These are phyloP conservation scores for Watsonalla binaria DNA, from an alignment of 2,888 invertebrate species.

Conservation along the genomic window DNA sequence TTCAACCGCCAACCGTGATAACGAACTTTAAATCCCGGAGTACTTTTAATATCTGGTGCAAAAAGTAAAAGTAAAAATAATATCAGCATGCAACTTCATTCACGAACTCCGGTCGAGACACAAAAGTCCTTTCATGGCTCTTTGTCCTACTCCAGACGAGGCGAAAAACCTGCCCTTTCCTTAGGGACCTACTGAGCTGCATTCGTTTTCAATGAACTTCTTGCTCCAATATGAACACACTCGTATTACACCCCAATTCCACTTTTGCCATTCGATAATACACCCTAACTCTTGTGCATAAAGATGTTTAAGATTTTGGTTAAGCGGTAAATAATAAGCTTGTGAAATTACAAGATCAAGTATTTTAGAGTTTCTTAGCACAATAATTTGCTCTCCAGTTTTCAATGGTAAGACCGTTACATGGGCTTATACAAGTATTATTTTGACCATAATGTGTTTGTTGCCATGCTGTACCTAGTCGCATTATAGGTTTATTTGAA, in stretches of 20 bases:
- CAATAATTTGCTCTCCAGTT: conserved; percentile 33
- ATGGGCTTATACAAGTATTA: conserved; percentile 32
- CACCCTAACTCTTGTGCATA: conserved; percentile 4
- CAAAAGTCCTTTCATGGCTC: conserved; percentile 58
- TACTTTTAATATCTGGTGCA: neutral
- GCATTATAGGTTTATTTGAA: conserved; percentile 2
- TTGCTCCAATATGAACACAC: conserved; percentile 44
- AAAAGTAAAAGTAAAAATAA: conserved; percentile 1
- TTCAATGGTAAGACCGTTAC: conserved; percentile 64
- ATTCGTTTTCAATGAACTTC: conserved; percentile 70
- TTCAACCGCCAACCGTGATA: no score
- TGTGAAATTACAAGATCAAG: conserved; percentile 41
- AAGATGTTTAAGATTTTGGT: neutral
- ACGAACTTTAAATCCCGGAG: neutral
- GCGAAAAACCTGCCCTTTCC: conserved; percentile 55
- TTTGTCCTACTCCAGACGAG: conserved; percentile 62
- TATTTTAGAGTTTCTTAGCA: conserved; percentile 35
- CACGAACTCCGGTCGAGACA: conserved; percentile 44
- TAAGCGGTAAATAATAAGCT: conserved; percentile 6
- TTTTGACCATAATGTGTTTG: conserved; percentile 18
- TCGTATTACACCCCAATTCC: conserved; percentile 14
- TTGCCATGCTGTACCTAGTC: conserved; percentile 10
- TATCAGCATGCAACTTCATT: conserved; percentile 8
- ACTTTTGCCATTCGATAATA: conserved; percentile 5
- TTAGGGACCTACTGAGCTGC: conserved; percentile 50